phyloP scores from a whole-genome alignment of 2,797 vertebrate genomes.

The Poecile montanus region DNA sequence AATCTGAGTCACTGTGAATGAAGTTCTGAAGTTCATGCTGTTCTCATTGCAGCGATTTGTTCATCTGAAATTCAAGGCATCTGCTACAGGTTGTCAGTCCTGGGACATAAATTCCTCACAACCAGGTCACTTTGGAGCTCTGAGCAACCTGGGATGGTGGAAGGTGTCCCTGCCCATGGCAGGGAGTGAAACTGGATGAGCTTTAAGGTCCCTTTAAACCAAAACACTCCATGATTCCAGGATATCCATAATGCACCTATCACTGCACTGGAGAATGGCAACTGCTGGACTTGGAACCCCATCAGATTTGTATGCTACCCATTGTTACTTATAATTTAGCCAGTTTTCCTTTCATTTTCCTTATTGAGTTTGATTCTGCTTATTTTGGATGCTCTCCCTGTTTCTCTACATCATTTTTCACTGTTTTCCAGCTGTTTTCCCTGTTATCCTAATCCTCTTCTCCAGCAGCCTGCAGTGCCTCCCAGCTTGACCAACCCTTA shows the following conservation, averaged over 20 bases:
- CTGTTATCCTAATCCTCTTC: not conserved
- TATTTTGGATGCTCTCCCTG: conserved; percentile 1
- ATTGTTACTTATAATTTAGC: not conserved
- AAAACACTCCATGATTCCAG: not conserved
- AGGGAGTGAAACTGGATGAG: not conserved
- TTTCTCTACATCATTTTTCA: not conserved
- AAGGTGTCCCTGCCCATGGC: not conserved
- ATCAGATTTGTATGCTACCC: not conserved
- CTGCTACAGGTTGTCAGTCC: not conserved
- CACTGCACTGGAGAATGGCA: not conserved
- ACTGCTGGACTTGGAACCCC: not conserved
- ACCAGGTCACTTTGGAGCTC: not conserved
- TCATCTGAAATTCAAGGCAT: not conserved
- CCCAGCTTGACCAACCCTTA: not conserved
- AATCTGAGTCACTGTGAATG: not conserved
- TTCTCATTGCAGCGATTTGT: not conserved
- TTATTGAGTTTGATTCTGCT: not conserved
- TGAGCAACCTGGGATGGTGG: not conserved
- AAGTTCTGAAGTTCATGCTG: not conserved
- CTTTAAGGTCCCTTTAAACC: not conserved
- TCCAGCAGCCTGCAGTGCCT: not conserved
- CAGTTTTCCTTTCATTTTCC: not conserved
- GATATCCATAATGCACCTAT: rapidly evolving
- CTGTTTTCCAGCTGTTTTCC: not conserved
- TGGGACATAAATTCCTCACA: not conserved